Conservation (phyloP, 2,888 invertebrate genomes). For the Dryobotodes eremita region DNA sequence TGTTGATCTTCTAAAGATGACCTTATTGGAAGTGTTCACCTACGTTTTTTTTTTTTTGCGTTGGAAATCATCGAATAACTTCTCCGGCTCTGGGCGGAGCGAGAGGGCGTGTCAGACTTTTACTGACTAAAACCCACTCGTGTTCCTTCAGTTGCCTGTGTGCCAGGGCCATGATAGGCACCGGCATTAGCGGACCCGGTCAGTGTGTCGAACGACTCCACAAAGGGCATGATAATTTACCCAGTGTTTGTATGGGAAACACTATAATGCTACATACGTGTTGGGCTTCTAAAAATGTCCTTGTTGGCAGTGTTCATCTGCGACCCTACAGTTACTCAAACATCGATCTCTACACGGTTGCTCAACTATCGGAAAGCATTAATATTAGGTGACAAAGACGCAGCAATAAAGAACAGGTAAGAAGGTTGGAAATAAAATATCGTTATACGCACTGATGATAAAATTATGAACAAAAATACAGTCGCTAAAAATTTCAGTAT, state of each 20-base stretch:
- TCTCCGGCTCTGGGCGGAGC: too few relatives aligned
- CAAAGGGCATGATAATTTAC: neutral
- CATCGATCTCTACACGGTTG: neutral
- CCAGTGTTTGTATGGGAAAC: too few relatives aligned
- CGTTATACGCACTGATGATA: neutral
- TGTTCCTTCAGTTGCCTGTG: too few relatives aligned
- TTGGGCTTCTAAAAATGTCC: neutral
- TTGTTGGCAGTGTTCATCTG: neutral
- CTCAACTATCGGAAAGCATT: neutral
- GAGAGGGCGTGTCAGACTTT: too few relatives aligned
- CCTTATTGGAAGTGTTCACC: too few relatives aligned
- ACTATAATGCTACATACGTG: neutral
- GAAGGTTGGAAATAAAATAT: neutral
- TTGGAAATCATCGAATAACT: too few relatives aligned
- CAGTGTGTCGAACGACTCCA: neutral
- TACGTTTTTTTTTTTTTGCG: too few relatives aligned
- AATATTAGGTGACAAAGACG: too few relatives aligned
- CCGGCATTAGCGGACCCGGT: too few relatives aligned
- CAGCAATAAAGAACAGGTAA: rapidly evolving
- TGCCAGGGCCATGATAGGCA: too few relatives aligned
- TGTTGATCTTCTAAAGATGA: too few relatives aligned
- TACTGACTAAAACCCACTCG: too few relatives aligned
- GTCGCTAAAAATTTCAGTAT: neutral
- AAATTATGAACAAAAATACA: neutral
- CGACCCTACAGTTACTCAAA: neutral